Percentiles rank a stretch among this genome's conserved stretches.
These are phyloP conservation scores for Chydorus sphaericus DNA, from an alignment of 2,888 invertebrate genomes.

Conservation along the genomic window DNA sequence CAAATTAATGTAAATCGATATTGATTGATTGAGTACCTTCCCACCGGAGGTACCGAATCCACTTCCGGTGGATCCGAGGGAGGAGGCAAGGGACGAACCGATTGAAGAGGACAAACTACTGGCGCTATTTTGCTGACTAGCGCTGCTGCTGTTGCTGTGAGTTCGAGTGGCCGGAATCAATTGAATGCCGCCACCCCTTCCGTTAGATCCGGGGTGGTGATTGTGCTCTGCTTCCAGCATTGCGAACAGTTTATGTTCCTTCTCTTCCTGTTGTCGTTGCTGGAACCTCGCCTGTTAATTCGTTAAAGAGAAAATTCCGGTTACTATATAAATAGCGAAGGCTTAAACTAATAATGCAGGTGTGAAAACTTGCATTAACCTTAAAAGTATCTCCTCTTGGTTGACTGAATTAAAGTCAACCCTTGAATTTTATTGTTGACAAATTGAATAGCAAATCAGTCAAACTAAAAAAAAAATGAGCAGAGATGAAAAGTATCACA, in stretches of 20 bases:
- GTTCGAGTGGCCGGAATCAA: slow-evolving; percentile 2
- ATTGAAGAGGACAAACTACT: slow-evolving; percentile 2
- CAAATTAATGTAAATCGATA: too few relatives aligned
- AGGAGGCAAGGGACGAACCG: slow-evolving; percentile 10
- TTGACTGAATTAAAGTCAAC: not conserved
- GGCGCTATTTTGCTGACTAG: slow-evolving; percentile 1
- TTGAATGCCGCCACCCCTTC: not conserved
- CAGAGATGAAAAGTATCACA: too few relatives aligned
- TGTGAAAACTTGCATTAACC: too few relatives aligned
- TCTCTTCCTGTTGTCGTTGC: slow-evolving; percentile 64
- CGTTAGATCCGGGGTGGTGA: slow-evolving; percentile 33
- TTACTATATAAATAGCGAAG: not conserved
- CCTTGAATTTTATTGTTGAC: not conserved
- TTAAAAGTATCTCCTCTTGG: too few relatives aligned
- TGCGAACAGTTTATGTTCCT: slow-evolving; percentile 57
- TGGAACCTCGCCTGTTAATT: slow-evolving; percentile 59
- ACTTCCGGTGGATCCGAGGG: slow-evolving; percentile 7
- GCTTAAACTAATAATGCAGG: not conserved
- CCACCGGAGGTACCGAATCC: not conserved
- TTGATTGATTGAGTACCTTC: not conserved
- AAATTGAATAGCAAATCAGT: not conserved
- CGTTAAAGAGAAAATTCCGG: not conserved
- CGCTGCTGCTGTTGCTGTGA: slow-evolving; percentile 7
- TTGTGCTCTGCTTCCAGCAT: slow-evolving; percentile 53
- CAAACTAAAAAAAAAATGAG: too few relatives aligned